A percentile compares a stretch with the other conserved stretches of the same genome.
Evolutionary conservation across 2,888 invertebrate genomes (phyloP).

Genomic region (Acronicta psi): DNA sequence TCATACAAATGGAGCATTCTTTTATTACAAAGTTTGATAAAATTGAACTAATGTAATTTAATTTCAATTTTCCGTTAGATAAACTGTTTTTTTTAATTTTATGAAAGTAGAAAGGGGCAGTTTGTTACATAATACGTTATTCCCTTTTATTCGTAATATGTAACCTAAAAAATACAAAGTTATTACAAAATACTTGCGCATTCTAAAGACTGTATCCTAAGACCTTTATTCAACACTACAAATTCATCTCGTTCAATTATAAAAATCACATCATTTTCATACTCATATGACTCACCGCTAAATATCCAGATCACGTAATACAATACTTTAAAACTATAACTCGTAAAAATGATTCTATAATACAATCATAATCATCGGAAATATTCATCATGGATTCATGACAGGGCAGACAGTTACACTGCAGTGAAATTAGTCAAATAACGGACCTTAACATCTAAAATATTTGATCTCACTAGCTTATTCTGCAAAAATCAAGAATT

Average conservation of each 20-base stretch:
- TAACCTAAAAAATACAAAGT: slow-evolving; percentile 28
- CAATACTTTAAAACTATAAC: slow-evolving; percentile 35
- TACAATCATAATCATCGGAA: slow-evolving; percentile 37
- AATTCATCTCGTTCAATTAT: slow-evolving; percentile 34
- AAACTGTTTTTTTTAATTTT: no score
- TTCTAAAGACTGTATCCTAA: slow-evolving; percentile 32
- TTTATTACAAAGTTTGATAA: not conserved
- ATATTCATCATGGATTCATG: slow-evolving; percentile 21
- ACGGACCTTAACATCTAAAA: slow-evolving; percentile 46
- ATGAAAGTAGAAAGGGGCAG: no score
- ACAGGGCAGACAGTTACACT: slow-evolving; percentile 7
- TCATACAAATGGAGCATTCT: slow-evolving; percentile 15
- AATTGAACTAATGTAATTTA: not conserved
- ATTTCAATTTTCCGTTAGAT: no score
- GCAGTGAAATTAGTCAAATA: slow-evolving; percentile 24
- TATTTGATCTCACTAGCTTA: slow-evolving; percentile 52
- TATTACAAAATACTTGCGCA: slow-evolving; percentile 42
- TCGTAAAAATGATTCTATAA: slow-evolving; percentile 43
- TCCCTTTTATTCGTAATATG: no score
- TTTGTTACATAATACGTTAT: no score
- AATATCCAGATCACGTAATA: slow-evolving; percentile 32
- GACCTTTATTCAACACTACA: slow-evolving; percentile 32
- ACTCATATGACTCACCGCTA: slow-evolving; percentile 23
- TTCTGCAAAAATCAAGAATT: slow-evolving; percentile 33
- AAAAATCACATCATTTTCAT: slow-evolving; percentile 30